Conservation (phyloP, 2,113 vertebrate species). For the Elaphurus davidianus region DNA sequence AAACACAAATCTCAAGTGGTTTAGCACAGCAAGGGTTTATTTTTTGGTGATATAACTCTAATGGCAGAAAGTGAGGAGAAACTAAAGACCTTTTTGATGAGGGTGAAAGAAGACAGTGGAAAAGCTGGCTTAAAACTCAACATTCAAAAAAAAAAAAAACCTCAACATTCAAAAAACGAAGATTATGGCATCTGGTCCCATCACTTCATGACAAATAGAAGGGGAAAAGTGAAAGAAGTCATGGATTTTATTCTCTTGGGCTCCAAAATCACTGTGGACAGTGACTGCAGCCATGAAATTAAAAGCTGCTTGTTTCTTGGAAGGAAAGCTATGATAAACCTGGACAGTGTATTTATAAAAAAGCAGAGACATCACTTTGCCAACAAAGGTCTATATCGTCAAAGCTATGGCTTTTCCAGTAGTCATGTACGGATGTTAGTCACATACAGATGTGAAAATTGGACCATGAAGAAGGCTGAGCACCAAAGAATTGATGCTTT, state of each 20-base stretch:
- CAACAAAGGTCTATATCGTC: not conserved
- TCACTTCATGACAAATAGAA: not conserved
- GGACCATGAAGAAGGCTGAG: not conserved
- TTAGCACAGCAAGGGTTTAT: not conserved
- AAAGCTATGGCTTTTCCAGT: not conserved
- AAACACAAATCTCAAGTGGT: not conserved
- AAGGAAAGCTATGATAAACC: not conserved
- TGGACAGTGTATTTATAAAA: not conserved
- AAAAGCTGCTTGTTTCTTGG: not conserved
- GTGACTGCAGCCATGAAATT: not conserved
- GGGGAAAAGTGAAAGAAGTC: not conserved
- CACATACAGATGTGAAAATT: not conserved
- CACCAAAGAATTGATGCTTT: not conserved
- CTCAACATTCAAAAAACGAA: not conserved
- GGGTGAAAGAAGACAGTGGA: not conserved
- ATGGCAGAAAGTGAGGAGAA: not conserved
- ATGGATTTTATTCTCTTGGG: not conserved
- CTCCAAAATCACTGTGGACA: not conserved
- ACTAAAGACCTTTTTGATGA: not conserved
- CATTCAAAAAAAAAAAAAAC: not conserved
- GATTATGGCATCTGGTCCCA: not conserved
- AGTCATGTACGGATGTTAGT: not conserved
- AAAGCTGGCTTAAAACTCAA: not conserved
- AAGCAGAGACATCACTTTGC: not conserved
- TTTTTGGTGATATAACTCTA: not conserved